Base-by-base conservation (phyloP, 2,888 invertebrate species). In the Chloromyia formosa region DNA sequence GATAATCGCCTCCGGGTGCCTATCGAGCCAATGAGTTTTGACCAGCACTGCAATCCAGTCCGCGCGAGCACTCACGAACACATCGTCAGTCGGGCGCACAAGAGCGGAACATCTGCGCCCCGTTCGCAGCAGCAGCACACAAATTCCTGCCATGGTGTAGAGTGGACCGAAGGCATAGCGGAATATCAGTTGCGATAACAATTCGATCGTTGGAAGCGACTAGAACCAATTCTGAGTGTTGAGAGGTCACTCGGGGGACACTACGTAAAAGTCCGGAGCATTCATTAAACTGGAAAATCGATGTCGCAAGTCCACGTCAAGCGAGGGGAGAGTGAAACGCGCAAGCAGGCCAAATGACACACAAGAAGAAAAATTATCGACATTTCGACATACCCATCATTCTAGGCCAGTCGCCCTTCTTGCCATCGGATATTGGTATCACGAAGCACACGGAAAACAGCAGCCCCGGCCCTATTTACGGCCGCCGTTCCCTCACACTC, bases 71-170 rank as follows among this genome's bases (percentile, higher is more conserved):
- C 45, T 45, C 66, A 66, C 66, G 7, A 35, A 42, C 62, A 66
- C 66, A 66, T 5, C 20, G 10, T 14, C 66, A 66, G 4, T 53
- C 16, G 1, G 10, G n/a, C 16, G n/a, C 20, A 35, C 27, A 35
- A 4, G 7, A 35, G 27, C 22, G 22, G 42, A 45, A 66, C 66
- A 66, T 66, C 66, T 66, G 66, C 66, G 66, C 66, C 49, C 27
- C 3, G 2, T 66, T 66, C 20, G 45, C 66, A 20, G 5, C 49
- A 35, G 27, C 66, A 4, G 40, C 14, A 22, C 49, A 66, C 66
- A 49, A 35, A 49, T 14, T 45, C 45, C 62, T 62, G 62, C 62
- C 62, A 45, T 49, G 66, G 49, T 66, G 66, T 66, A 22, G 7
- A 9, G 16, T 18, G 20, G 14, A 66, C 20, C n/a, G 49, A 14